phyloP scores from a whole-genome alignment of 2,113 vertebrate genomes.

The Ivindomyrus marchei region DNA sequence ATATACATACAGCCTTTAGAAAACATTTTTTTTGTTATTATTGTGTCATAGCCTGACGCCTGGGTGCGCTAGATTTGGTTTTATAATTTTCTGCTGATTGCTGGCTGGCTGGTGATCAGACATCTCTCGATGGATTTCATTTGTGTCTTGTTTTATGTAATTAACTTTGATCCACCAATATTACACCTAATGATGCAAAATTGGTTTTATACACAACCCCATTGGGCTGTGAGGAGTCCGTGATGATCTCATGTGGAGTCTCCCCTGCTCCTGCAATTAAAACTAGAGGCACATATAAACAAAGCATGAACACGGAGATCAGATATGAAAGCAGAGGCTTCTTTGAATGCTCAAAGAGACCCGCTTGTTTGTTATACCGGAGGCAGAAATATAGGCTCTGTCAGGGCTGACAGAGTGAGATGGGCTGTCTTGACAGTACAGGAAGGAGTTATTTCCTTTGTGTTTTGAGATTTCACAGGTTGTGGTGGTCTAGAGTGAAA shows the following conservation, averaged over 20 bases:
- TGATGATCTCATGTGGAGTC: constrained; percentile 13
- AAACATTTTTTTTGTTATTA: neutral
- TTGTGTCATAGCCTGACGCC: too few species aligned
- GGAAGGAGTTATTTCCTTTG: neutral
- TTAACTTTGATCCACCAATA: constrained; percentile 49
- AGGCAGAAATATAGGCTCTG: neutral
- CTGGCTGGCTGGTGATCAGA: neutral
- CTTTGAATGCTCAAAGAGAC: neutral
- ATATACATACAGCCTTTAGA: neutral
- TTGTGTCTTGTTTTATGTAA: constrained; percentile 47
- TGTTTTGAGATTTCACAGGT: neutral
- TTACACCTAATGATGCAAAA: constrained; percentile 46
- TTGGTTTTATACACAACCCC: constrained; percentile 26
- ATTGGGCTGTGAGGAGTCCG: constrained; percentile 34
- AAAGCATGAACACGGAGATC: neutral
- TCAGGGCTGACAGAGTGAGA: neutral
- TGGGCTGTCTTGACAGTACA: neutral
- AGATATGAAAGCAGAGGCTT: neutral
- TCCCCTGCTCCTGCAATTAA: neutral
- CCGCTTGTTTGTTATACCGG: neutral
- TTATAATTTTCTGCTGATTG: neutral
- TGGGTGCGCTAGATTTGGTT: neutral
- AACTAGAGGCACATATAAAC: neutral
- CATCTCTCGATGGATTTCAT: constrained; percentile 27
- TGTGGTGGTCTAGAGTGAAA: neutral